Evolutionary conservation across 2,888 invertebrate genomes (phyloP).

Genomic region (Galeruca laticollis): DNA sequence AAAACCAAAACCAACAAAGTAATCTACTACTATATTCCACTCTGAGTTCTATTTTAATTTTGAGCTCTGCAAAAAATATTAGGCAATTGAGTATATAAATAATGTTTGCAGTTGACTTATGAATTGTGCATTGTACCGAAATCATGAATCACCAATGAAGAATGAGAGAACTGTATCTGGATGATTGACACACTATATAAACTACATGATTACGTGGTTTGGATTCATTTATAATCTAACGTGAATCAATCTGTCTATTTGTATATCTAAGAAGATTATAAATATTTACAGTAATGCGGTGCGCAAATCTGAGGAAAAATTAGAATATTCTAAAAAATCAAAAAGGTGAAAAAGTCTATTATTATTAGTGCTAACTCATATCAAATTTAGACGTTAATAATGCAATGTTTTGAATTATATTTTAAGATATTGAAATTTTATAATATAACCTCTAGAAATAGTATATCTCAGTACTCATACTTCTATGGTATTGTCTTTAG

Average conservation of each 20-base stretch:
- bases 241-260: slow-evolving; percentile 6
- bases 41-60: no score
- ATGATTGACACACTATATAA: background rate
- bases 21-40: no score
- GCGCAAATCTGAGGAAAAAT: background rate
- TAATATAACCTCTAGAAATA: no score
- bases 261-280: background rate
- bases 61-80: no score
- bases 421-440: no score
- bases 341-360: background rate
- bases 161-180: background rate
- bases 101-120: no score
- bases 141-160: background rate
- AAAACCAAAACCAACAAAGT: no score
- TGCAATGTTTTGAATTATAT: background rate
- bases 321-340: background rate
- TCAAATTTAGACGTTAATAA: background rate
- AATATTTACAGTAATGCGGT: slow-evolving; percentile 7
- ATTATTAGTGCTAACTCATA: slow-evolving; percentile 1
- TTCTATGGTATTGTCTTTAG: no score
- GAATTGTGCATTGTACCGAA: no score
- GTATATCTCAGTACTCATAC: no score
- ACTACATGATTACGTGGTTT: background rate
- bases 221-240: background rate
- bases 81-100: no score